These are phyloP conservation scores for Oryzias celebensis DNA, from an alignment of 2,113 vertebrate species.

Conservation along the genomic window DNA sequence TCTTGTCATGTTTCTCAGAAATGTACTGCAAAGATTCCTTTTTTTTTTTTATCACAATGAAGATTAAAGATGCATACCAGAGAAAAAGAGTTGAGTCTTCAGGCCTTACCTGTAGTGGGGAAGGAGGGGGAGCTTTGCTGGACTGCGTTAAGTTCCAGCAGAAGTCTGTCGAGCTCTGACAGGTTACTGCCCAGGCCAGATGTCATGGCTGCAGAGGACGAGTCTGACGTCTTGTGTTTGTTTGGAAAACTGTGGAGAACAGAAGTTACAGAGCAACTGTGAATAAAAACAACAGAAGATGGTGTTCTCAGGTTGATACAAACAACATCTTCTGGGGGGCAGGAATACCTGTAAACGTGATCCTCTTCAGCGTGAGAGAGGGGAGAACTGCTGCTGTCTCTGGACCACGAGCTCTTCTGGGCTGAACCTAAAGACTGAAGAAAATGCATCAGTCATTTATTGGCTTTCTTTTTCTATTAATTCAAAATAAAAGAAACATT, in stretches of 20 bases:
- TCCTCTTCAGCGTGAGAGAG: constrained; percentile 87
- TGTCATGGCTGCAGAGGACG: constrained; percentile 87
- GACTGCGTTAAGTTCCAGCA: constrained; percentile 93
- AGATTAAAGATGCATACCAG: background rate
- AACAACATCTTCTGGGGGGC: background rate
- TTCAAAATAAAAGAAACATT: no score
- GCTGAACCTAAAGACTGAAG: constrained; percentile 79
- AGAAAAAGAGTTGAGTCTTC: no score
- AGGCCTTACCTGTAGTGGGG: constrained; percentile 82
- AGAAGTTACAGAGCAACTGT: constrained; percentile 9
- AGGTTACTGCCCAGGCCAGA: constrained; percentile 92
- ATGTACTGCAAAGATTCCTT: no score
- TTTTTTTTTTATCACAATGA: background rate
- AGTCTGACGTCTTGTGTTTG: constrained; percentile 91
- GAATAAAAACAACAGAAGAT: background rate
- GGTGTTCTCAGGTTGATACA: background rate
- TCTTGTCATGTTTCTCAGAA: no score
- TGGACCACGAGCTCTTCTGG: constrained; percentile 82
- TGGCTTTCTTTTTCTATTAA: background rate
- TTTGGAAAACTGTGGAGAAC: constrained; percentile 87
- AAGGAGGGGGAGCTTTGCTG: constrained; percentile 85
- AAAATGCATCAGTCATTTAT: constrained; percentile 23
- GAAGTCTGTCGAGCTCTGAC: constrained; percentile 93
- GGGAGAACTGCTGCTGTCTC: constrained; percentile 80
- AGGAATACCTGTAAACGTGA: constrained; percentile 92